Base-by-base conservation (phyloP, 2,888 invertebrate species). In the Lasioglossum morio region DNA sequence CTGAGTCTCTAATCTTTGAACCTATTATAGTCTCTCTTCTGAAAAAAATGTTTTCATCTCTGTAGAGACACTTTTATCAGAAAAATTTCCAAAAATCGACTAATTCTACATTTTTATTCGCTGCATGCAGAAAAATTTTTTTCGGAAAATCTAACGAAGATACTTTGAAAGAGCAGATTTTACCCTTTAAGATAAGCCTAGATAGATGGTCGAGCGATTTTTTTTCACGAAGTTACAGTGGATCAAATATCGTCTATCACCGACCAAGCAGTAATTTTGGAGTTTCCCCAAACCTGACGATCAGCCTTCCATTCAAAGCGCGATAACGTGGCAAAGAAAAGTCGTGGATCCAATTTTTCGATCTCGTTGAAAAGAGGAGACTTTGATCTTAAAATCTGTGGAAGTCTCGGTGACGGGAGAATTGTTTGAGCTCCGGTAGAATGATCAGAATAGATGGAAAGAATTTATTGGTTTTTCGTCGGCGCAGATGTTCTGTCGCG, bases 11-110 rank as follows among this genome's bases (percentile, higher is more conserved):
- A n/a, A 1, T n/a, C 57, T 57, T n/a, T 0, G 0, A 57, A 57
- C 0, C n/a, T n/a, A 12, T 10, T 2, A n/a, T n/a, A 2, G 57
- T 53, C n/a, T n/a, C 0, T n/a, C 10, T 40, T 0, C 1, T 40
- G 10, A 40, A 40, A 10, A 23, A n/a, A n/a, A n/a, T 10, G 1
- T n/a, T n/a, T 57, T 10, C n/a, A n/a, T 57, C 2, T 12, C n/a
- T n/a, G 10, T 10, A n/a, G n/a, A 2, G 12, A 2, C 10, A 10
- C 2, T n/a, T n/a, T 0, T n/a, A 57, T n/a, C 0, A 0, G 57
- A n/a, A n/a, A 23, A n/a, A 57, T 57, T 10, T 10, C 53, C 10
- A n/a, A 57, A n/a, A 57, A 10, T 4, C 2, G n/a, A 10, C 57
- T 0, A 12, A 57, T 57, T n/a, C 10, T 57, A n/a, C 3, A 23